Evolutionary conservation across 2,113 vertebrate species (phyloP), one percentile per base, ranked within the genome.

Genomic region (Pomatostomus ruficeps): DNA sequence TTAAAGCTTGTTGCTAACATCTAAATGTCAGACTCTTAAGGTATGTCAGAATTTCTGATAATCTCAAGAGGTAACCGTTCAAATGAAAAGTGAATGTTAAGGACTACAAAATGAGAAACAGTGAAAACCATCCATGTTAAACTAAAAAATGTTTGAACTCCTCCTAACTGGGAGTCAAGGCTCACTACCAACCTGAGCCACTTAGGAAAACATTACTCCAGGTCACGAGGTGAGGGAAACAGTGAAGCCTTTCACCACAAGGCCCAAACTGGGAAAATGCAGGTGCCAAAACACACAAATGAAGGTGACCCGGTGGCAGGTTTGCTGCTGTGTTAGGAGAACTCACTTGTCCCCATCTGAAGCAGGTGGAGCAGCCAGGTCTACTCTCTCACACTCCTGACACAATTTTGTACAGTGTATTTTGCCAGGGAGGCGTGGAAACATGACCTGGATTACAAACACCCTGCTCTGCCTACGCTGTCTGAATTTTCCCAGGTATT

Each of bases 391-490:
- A 35, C 15, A 45, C 22, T 77, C 20, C 48, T 42, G 54, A 25
- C 49, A 73, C 8, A 10, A 38, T 40, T 22, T 54, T 18, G 33
- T 16, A 14, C 33, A 9, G 8, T 28, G 20, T 23, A 20, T 63
- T 90, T 54, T 68, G 18, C 46, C 45, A 68, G 15, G 29, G n/a
- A 76, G 43, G 43, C 62, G 29, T 28, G 72, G 26, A 54, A 68
- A 12, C 18, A 12, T 10, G 36, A 63, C 52, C 42, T 55, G n/a
- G 24, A 57, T 76, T 55, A 19, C 33, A 85, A 49, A 59, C 7
- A 65, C 2, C 2, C 10, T 21, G 7, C 33, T 59, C 46, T 80
- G 61, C 46, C 46, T 24, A 23, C 0, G 0, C 21, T 61, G 25
- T 29, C 24, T 72, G 36, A 59, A 94, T 72, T 59, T 89, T 76